Conservation (phyloP, 2,888 invertebrate species). For the Ramazzottius varieornatus region DNA sequence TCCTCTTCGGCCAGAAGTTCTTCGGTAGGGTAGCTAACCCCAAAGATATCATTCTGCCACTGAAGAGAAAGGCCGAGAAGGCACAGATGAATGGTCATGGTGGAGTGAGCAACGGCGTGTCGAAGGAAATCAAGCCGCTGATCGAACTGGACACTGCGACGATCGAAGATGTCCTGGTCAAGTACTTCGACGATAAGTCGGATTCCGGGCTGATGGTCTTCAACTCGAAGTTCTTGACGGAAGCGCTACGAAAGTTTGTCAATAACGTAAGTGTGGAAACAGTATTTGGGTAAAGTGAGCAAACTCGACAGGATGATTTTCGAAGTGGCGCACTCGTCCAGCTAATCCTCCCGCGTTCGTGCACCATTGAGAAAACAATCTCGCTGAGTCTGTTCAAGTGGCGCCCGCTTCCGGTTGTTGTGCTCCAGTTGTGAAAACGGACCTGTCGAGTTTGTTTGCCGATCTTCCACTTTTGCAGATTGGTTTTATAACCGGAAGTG, state of each 20-base stretch:
- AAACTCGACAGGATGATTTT: neutral
- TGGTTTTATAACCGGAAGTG: neutral
- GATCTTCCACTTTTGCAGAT: neutral
- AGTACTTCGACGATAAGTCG: neutral
- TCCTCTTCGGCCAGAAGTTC: constrained; percentile 37
- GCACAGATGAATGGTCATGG: neutral
- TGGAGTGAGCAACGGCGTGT: neutral
- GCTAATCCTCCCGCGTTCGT: too few species aligned
- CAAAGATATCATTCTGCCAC: constrained; percentile 38
- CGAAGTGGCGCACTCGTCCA: too few species aligned
- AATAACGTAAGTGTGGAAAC: neutral
- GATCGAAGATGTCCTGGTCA: neutral
- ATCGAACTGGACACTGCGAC: neutral
- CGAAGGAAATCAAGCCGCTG: neutral
- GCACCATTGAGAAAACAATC: too few species aligned
- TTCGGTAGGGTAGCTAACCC: constrained; percentile 54
- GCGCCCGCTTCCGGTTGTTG: too few species aligned
- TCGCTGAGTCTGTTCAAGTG: too few species aligned
- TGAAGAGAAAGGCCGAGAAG: neutral
- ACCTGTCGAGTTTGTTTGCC: neutral
- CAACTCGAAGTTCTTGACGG: neutral
- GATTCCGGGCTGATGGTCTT: neutral
- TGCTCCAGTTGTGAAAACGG: too few species aligned
- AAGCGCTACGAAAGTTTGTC: neutral
- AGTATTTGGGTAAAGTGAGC: neutral